Evolutionary conservation across 2,888 invertebrate species (phyloP), one percentile per base, ranked within the genome.

Genomic region (Pristionchus fissidentatus): DNA sequence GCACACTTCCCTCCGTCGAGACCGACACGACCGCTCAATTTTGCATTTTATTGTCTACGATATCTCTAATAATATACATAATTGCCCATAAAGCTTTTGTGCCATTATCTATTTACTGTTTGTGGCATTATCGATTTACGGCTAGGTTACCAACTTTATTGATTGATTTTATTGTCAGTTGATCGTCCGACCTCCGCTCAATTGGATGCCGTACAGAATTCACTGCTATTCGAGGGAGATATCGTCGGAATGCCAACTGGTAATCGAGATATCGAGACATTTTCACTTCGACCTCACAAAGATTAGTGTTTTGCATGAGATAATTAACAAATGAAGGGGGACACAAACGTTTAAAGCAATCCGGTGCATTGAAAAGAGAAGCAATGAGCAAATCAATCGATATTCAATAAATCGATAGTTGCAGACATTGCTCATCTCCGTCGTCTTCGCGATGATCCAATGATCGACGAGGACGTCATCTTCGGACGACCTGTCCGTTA

Each of bases 221-320:
- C 86, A 38, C 85, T 89, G 60, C 88, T 92, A 29, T 94, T 94
- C 89, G 94, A 95, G 91, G 95, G 95, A 73, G 95, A 95, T 89
- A 95, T 95, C 81, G 92, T 52, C 93, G 94, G 86, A 38, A 87
- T 92, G 26, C 90, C 91, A 4, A 46, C 85, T 10, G 87, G 70
- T 26, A n/a, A n/a, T n/a, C n/a, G 4, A 70, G 70, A 26, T 26
- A 8, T 26, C 26, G 87, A 49, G 86, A 8, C n/a, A 52, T 52
- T 52, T 15, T 52, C 52, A 4, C 52, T 22, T 15, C 52, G 3
- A 19, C n/a, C n/a, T n/a, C n/a, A n/a, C n/a, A n/a, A n/a, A n/a
- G n/a, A n/a, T n/a, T n/a, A n/a, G n/a, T n/a, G n/a, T n/a, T n/a
- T n/a, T n/a, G n/a, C n/a, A n/a, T n/a, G n/a, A n/a, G n/a, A n/a